Percentiles rank a stretch among this genome's conserved stretches.
These are phyloP conservation scores for Athrips mouffetella DNA, from an alignment of 2,888 invertebrate species.

Conservation along the genomic window DNA sequence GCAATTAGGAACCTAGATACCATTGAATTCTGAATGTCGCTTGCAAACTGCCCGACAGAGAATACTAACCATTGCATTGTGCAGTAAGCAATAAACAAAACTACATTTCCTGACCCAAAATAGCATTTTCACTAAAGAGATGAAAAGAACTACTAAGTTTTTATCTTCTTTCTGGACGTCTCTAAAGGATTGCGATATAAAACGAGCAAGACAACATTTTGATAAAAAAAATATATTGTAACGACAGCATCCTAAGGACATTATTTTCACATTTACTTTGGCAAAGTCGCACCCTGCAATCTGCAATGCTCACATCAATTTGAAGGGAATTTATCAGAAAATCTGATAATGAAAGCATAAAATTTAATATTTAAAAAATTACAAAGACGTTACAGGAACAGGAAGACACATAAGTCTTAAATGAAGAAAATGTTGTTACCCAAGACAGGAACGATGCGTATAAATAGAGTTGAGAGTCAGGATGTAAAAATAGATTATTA, in stretches of 20 bases:
- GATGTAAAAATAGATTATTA: slow-evolving; percentile 40
- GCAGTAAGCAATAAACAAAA: neutral
- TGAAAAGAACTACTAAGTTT: too few relatives aligned
- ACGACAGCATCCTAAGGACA: slow-evolving; percentile 1
- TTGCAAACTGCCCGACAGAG: neutral
- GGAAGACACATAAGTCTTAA: too few relatives aligned
- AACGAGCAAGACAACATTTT: neutral
- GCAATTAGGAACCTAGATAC: neutral
- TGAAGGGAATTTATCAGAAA: neutral
- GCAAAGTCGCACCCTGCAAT: neutral
- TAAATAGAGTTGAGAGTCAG: neutral
- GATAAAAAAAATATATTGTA: neutral
- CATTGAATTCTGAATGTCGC: neutral
- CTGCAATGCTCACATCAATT: neutral
- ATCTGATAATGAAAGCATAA: neutral
- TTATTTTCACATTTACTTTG: slow-evolving; percentile 3
- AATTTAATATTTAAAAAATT: too few relatives aligned
- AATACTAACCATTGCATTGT: neutral
- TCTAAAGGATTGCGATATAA: too few relatives aligned
- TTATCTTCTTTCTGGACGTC: too few relatives aligned
- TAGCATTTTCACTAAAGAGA: neutral
- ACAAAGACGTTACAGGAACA: too few relatives aligned
- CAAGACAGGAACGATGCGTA: neutral
- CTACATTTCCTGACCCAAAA: neutral
- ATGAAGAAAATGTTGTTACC: too few relatives aligned